A percentile compares a stretch with the other conserved stretches of the same genome.
phyloP scores from a whole-genome alignment of 2,888 invertebrate species.

The Chymomyza caudatula region DNA sequence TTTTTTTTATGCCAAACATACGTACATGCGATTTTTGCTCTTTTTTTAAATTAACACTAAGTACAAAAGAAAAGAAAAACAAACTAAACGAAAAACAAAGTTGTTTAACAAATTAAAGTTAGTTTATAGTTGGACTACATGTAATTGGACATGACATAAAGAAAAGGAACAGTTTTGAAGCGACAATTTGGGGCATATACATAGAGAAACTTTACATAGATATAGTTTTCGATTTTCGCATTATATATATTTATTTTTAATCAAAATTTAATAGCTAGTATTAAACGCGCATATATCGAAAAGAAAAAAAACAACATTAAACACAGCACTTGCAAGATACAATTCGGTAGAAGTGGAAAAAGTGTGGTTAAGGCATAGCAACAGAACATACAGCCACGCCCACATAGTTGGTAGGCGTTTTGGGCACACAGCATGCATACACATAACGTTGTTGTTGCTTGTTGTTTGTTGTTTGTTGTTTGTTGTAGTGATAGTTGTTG shows the following conservation, averaged over 20 bases:
- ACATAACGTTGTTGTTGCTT: too few species aligned
- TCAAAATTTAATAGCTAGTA: not conserved
- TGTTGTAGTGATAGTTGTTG: slow-evolving; percentile 12
- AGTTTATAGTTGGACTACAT: too few species aligned
- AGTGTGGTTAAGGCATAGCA: not conserved
- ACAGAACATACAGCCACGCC: not conserved
- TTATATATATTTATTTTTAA: not conserved
- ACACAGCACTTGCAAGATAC: not conserved
- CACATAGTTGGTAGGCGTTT: not conserved
- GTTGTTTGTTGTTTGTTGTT: slow-evolving; percentile 13
- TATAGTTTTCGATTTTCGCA: not conserved
- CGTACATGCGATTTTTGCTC: slow-evolving; percentile 3
- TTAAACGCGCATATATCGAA: not conserved
- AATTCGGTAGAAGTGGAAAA: not conserved
- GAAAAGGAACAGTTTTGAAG: too few species aligned
- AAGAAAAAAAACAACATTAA: not conserved
- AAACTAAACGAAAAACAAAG: not conserved
- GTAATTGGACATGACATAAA: too few species aligned
- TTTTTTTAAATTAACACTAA: not conserved
- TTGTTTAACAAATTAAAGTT: not conserved
- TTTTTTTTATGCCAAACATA: slow-evolving; percentile 4
- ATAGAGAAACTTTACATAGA: not conserved
- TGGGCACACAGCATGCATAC: not conserved
- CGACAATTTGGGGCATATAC: not conserved
- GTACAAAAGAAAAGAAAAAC: not conserved